Conservation (phyloP, 1,140 invertebrate genomes). For the Nasonia longicornis region DNA sequence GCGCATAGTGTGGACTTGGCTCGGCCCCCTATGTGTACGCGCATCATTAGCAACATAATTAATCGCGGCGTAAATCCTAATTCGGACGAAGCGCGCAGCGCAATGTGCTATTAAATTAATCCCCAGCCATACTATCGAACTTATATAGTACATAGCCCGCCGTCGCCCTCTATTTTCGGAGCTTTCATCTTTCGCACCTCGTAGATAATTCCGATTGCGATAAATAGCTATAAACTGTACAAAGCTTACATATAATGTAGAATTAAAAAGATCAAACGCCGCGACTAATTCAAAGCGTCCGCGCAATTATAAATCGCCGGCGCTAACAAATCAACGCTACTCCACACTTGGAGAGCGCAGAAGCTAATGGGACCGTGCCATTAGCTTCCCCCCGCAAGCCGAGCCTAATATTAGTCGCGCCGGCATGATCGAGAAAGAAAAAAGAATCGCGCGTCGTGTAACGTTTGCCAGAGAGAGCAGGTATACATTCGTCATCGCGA, state of each 20-base stretch:
- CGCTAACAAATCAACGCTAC: background rate
- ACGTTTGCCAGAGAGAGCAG: background rate
- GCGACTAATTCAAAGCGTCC: background rate
- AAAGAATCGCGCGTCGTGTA: background rate
- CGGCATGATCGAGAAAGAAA: background rate
- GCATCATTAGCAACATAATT: slow-evolving; percentile 42
- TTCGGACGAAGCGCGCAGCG: background rate
- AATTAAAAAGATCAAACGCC: no score
- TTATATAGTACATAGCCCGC: background rate
- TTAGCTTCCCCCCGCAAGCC: background rate
- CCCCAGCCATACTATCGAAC: no score
- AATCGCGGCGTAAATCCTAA: slow-evolving; percentile 24
- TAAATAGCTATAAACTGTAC: no score
- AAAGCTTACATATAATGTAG: no score
- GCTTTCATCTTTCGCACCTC: background rate
- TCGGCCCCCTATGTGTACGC: background rate
- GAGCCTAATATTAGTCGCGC: background rate
- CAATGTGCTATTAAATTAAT: background rate
- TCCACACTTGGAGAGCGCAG: background rate
- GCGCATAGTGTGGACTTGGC: slow-evolving; percentile 20
- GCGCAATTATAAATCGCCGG: background rate
- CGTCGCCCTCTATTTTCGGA: background rate
- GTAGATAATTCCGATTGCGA: background rate
- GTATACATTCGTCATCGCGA: slow-evolving; percentile 28
- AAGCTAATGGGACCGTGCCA: background rate